Conservation (phyloP, 2,113 vertebrate species). For the Trematomus loennbergii region DNA sequence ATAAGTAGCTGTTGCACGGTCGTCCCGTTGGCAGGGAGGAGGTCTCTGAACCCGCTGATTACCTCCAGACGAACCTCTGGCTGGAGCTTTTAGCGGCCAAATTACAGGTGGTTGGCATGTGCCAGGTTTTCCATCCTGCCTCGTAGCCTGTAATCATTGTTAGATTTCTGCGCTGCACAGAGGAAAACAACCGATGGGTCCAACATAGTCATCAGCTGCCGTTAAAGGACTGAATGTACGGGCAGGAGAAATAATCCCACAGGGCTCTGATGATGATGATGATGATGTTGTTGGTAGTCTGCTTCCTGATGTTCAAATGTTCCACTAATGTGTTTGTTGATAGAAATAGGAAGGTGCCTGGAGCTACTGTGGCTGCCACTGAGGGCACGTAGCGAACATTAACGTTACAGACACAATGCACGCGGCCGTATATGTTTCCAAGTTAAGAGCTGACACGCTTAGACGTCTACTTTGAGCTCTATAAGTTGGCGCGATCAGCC, state of each 20-base stretch:
- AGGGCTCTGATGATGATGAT: slow-evolving; percentile 29
- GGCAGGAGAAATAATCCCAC: slow-evolving; percentile 25
- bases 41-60: slow-evolving; percentile 58
- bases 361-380: slow-evolving; percentile 27
- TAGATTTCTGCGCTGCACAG: slow-evolving; percentile 43
- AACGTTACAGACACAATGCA: slow-evolving; percentile 31
- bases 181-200: slow-evolving; percentile 55
- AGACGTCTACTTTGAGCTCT: not conserved
- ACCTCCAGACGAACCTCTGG: slow-evolving; percentile 62
- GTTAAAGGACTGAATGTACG: slow-evolving; percentile 37
- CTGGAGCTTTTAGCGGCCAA: slow-evolving; percentile 73
- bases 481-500: slow-evolving; percentile 14
- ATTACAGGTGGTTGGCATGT: slow-evolving; percentile 75
- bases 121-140: slow-evolving; percentile 66
- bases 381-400: slow-evolving; percentile 50
- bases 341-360: slow-evolving; percentile 44
- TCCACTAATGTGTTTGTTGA: slow-evolving; percentile 46
- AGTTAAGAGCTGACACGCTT: not conserved
- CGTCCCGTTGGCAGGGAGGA: slow-evolving; percentile 13
- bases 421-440: slow-evolving; percentile 18
- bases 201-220: slow-evolving; percentile 36
- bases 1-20: slow-evolving; percentile 27
- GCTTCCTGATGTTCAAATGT: slow-evolving; percentile 42
- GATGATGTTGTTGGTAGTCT: slow-evolving; percentile 6
- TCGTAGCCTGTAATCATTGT: slow-evolving; percentile 68